Conservation (phyloP, 2,113 vertebrate genomes). For the Fulmarus glacialis region DNA sequence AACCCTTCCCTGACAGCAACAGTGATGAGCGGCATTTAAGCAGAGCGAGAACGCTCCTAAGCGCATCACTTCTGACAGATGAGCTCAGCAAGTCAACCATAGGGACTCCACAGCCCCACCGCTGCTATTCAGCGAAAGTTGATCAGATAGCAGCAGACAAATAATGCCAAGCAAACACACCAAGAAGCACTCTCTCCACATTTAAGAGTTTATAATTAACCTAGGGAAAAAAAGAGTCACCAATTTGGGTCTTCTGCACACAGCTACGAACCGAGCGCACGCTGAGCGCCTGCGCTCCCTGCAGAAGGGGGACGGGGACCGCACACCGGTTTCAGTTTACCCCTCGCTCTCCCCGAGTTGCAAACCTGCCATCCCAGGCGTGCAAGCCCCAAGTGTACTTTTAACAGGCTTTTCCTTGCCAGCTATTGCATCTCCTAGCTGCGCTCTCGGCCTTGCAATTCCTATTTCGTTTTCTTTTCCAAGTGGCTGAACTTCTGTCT, state of each 20-base stretch:
- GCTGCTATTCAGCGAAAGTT: conserved; percentile 35
- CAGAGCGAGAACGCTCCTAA: not conserved
- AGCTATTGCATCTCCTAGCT: not conserved
- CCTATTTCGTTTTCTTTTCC: conserved; percentile 54
- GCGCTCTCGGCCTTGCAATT: not conserved
- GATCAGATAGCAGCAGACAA: conserved; percentile 62
- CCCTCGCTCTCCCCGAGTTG: not conserved
- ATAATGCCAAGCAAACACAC: conserved; percentile 34
- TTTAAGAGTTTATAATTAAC: conserved; percentile 38
- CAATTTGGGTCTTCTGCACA: not conserved
- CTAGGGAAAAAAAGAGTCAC: not conserved
- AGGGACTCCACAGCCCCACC: not conserved
- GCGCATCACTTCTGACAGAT: conserved; percentile 15
- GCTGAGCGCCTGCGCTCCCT: not conserved
- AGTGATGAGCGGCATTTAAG: not conserved
- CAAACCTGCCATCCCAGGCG: not conserved
- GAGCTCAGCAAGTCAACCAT: conserved; percentile 46
- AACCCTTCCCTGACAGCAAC: not conserved
- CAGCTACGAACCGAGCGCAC: accelerated
- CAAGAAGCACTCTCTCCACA: not conserved
- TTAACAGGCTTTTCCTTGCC: not conserved
- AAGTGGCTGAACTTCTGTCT: conserved; percentile 14
- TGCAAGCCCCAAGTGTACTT: conserved; percentile 4
- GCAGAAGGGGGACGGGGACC: not conserved
- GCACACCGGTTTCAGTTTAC: not conserved